Conservation (phyloP, 2,888 invertebrate species). For the Andricus quercusramuli region DNA sequence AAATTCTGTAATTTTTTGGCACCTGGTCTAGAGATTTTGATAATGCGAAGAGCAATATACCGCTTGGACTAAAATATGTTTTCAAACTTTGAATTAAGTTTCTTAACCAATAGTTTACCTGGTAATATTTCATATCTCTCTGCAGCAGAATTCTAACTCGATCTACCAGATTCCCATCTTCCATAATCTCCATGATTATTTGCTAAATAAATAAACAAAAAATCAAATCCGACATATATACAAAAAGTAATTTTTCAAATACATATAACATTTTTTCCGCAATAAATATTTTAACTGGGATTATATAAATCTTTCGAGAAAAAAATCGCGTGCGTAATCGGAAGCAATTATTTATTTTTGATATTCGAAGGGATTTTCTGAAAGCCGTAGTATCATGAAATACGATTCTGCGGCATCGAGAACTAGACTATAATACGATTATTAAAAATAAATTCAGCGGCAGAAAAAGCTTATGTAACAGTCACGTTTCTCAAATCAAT, state of each 20-base stretch:
- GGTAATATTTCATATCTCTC: conserved; percentile 91
- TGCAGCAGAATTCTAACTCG: conserved; percentile 90
- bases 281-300: background rate
- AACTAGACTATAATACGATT: background rate
- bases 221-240: background rate
- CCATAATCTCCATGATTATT: conserved; percentile 89
- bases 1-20: too few species aligned
- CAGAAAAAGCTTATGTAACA: background rate
- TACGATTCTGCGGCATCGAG: background rate
- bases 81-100: background rate
- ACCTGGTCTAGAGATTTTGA: too few species aligned
- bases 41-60: too few species aligned
- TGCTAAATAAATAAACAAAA: background rate
- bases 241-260: background rate
- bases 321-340: background rate
- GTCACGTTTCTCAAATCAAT: background rate
- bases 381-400: background rate
- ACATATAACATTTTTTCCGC: background rate
- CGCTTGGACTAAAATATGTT: background rate
- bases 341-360: background rate
- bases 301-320: background rate
- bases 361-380: background rate
- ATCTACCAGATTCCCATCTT: conserved; percentile 94
- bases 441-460: background rate
- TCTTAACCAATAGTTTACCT: conserved; percentile 79